Evolutionary conservation across 1,140 invertebrate species (phyloP).

Genomic region (Dinoponera quadriceps): DNA sequence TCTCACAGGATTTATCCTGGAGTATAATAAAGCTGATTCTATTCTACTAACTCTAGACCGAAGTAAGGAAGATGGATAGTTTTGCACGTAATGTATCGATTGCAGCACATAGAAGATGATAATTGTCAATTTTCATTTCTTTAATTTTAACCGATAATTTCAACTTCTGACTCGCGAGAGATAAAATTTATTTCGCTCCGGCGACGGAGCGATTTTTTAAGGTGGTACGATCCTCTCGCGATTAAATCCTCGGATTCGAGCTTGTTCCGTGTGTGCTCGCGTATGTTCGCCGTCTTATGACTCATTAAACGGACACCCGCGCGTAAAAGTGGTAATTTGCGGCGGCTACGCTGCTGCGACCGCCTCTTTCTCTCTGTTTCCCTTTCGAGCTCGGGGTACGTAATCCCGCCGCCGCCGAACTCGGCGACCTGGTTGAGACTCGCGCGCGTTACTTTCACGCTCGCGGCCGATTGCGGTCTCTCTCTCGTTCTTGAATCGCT

Average conservation of each 20-base stretch:
- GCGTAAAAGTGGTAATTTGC: slow-evolving; percentile 34
- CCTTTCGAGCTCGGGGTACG: slow-evolving; percentile 29
- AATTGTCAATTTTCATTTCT: slow-evolving; percentile 9
- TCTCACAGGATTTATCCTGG: no score
- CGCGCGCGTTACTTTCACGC: slow-evolving; percentile 51
- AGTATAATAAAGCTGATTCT: no score
- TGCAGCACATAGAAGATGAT: not conserved
- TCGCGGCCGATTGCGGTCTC: slow-evolving; percentile 25
- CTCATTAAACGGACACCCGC: slow-evolving; percentile 26
- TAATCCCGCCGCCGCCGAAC: slow-evolving; percentile 41
- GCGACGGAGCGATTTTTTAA: not conserved
- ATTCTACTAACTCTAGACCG: no score
- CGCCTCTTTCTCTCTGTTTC: slow-evolving; percentile 23
- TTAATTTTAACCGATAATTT: no score
- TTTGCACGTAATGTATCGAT: no score
- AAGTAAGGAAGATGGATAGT: no score
- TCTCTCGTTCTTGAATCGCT: not conserved
- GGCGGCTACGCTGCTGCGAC: not conserved
- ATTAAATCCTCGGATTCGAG: not conserved
- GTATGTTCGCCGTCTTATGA: not conserved
- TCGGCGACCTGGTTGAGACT: slow-evolving; percentile 33
- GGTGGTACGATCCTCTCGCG: no score
- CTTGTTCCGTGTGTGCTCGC: not conserved
- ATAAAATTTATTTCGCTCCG: slow-evolving; percentile 1
- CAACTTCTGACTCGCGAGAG: not conserved